Evolutionary conservation across 2,797 vertebrate species (phyloP).

Genomic region (Diplodus puntazzo): DNA sequence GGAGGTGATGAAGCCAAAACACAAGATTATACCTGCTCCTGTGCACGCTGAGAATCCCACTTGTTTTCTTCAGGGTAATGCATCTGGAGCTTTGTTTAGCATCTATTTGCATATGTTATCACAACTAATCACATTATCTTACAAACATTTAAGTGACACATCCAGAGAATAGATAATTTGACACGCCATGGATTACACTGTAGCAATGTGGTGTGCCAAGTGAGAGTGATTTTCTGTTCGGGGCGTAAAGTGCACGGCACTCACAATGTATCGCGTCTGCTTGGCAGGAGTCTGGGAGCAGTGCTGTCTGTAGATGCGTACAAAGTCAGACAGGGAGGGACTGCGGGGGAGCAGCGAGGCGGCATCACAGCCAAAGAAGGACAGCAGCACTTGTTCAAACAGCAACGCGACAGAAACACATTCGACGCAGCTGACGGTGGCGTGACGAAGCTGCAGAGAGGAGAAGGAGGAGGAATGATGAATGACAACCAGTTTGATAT

Average conservation of each 20-base stretch:
- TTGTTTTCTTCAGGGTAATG: constrained; percentile 20
- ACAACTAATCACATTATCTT: constrained; percentile 47
- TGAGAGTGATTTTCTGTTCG: constrained; percentile 21
- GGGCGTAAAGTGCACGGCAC: constrained; percentile 67
- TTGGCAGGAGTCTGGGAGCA: constrained; percentile 75
- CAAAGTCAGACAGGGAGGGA: constrained; percentile 93
- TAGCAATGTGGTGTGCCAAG: constrained; percentile 13
- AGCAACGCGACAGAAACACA: constrained; percentile 90
- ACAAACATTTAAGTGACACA: constrained; percentile 41
- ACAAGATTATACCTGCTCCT: constrained; percentile 29
- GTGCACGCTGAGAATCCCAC: constrained; percentile 18
- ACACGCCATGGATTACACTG: constrained; percentile 17
- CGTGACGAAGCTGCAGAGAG: constrained; percentile 89
- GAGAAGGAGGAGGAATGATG: constrained; percentile 22
- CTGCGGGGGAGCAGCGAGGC: constrained; percentile 80
- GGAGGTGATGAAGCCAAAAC: constrained; percentile 12
- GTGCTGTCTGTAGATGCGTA: constrained; percentile 91
- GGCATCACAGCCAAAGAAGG: constrained; percentile 84
- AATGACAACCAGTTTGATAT: constrained; percentile 19
- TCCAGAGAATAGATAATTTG: constrained; percentile 22
- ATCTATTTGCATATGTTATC: constrained; percentile 46
- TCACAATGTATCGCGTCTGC: constrained; percentile 95
- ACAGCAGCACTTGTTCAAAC: constrained; percentile 91
- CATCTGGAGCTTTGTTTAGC: constrained; percentile 51
- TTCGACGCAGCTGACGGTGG: constrained; percentile 93